Conservation (phyloP, 2,797 vertebrate species). For the Chanos chanos region DNA sequence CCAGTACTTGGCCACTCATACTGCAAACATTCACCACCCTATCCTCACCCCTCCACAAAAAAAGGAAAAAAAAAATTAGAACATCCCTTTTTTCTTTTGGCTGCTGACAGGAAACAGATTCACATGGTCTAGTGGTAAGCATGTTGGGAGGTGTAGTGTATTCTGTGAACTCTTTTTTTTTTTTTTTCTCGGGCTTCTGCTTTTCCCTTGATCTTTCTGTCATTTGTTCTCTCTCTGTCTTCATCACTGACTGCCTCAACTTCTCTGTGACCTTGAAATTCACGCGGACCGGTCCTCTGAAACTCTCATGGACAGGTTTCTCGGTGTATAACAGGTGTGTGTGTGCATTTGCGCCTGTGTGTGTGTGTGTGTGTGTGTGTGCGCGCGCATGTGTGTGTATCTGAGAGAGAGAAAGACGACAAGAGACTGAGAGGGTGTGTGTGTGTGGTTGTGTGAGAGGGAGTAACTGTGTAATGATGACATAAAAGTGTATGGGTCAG, state of each 20-base stretch:
- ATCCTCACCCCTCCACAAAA: neutral
- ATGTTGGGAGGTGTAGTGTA: constrained; percentile 1
- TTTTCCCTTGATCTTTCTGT: neutral
- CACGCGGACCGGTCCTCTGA: too few species aligned
- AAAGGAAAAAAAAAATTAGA: constrained; percentile 1
- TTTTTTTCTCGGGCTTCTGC: neutral
- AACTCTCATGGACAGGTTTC: constrained; percentile 45
- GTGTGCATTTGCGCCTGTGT: constrained; percentile 3
- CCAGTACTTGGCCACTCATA: too few species aligned
- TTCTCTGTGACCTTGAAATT: constrained; percentile 38
- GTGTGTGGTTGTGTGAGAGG: neutral
- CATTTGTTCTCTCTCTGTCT: constrained; percentile 16
- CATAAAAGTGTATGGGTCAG: constrained; percentile 26
- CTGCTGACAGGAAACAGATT: constrained; percentile 21
- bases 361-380: constrained; percentile 22
- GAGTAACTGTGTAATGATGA: constrained; percentile 13
- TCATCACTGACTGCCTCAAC: constrained; percentile 19
- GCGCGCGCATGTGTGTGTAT: neutral
- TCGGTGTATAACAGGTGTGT: constrained; percentile 6
- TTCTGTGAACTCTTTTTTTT: neutral
- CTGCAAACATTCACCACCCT: too few species aligned
- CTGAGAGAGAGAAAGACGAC: constrained; percentile 12
- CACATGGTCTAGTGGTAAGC: constrained; percentile 7
- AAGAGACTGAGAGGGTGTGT: constrained; percentile 29
- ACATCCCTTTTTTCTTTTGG: neutral